Conservation (phyloP, 2,888 invertebrate species). For the Brachycybe producta region DNA sequence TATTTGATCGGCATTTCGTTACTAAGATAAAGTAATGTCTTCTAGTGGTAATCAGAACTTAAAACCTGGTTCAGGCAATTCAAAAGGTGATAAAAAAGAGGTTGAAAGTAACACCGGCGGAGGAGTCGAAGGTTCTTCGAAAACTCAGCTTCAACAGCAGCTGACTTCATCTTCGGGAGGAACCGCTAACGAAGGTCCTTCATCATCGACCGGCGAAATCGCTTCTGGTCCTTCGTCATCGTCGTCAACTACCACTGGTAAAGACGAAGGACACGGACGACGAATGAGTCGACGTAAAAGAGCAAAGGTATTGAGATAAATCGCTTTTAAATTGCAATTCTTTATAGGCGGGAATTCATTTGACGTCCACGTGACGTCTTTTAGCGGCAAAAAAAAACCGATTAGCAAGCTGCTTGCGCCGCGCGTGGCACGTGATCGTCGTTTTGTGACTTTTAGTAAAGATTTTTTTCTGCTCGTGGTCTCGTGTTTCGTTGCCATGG, state of each 20-base stretch:
- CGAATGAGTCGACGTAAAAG: constrained; percentile 20
- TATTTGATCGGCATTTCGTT: too few species aligned
- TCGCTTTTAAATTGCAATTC: background rate
- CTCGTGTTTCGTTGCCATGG: too few species aligned
- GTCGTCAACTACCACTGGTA: too few species aligned
- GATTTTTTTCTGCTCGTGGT: too few species aligned
- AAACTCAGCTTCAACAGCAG: too few species aligned
- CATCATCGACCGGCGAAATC: too few species aligned
- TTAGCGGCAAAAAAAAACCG: too few species aligned
- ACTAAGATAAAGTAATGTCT: constrained; percentile 18
- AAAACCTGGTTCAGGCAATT: constrained; percentile 7
- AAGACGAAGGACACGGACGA: constrained; percentile 16
- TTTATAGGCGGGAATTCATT: background rate
- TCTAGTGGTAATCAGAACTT: constrained; percentile 11
- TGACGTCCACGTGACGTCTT: too few species aligned
- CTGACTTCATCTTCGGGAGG: constrained; percentile 2
- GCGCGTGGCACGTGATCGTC: too few species aligned
- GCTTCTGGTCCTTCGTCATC: background rate
- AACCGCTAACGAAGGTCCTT: constrained; percentile 10
- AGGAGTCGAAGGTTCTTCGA: constrained; percentile 1
- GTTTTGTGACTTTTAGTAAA: too few species aligned
- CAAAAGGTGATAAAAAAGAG: constrained; percentile 15
- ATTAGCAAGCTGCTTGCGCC: too few species aligned
- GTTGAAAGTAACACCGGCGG: constrained; percentile 8
- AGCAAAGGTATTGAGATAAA: constrained; percentile 16